Conservation (phyloP, 2,888 invertebrate species). For the Clanis bilineata region DNA sequence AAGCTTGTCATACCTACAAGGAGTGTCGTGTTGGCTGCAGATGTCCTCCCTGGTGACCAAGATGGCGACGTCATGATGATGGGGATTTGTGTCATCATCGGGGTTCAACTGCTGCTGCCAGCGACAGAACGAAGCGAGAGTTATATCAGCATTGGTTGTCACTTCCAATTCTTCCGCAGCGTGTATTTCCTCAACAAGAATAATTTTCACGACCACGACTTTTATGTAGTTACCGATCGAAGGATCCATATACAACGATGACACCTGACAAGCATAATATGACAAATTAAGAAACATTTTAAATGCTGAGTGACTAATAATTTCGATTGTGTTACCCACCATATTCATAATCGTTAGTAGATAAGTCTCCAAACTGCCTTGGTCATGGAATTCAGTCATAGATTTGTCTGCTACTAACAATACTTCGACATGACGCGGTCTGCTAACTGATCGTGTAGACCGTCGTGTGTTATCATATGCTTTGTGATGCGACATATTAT, state of each 20-base stretch:
- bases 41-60: conserved; percentile 91
- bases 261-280: conserved; percentile 73
- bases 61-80: conserved; percentile 95
- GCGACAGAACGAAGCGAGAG: conserved; percentile 91
- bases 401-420: conserved; percentile 93
- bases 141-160: conserved; percentile 91
- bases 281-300: neutral
- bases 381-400: conserved; percentile 93
- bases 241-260: conserved; percentile 92
- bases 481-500: conserved; percentile 25
- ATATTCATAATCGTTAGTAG: conserved; percentile 96
- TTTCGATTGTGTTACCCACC: conserved; percentile 72
- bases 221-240: conserved; percentile 95
- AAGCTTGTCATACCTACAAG: conserved; percentile 73
- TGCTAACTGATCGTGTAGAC: conserved; percentile 86
- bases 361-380: conserved; percentile 92
- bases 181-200: conserved; percentile 86
- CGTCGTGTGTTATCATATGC: conserved; percentile 43
- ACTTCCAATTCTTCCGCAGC: conserved; percentile 86
- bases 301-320: neutral
- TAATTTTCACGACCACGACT: conserved; percentile 93
- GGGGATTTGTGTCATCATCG: conserved; percentile 88
- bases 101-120: conserved; percentile 92
- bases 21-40: conserved; percentile 82
- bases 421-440: conserved; percentile 91